Evolutionary conservation across 2,113 vertebrate genomes (phyloP).

Genomic region (Indri indri): DNA sequence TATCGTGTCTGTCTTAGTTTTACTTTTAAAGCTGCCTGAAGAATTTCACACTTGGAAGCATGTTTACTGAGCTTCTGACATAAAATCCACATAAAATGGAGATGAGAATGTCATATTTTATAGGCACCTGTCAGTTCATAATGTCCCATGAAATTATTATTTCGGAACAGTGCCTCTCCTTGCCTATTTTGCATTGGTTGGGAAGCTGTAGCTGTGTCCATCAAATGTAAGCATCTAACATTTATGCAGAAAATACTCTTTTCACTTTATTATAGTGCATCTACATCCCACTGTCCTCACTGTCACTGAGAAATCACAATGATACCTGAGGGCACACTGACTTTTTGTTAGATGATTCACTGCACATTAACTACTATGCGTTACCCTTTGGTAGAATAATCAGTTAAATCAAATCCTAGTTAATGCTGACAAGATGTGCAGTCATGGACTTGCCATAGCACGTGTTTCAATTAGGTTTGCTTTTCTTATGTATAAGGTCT

Average conservation of each 20-base stretch:
- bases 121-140: conserved; percentile 23
- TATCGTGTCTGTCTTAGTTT: not conserved
- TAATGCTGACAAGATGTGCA: conserved; percentile 41
- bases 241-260: not conserved
- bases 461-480: conserved; percentile 76
- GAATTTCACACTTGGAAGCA: not conserved
- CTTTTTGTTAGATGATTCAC: not conserved
- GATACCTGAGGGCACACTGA: not conserved
- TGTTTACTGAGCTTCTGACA: conserved; percentile 31
- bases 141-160: not conserved
- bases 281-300: not conserved
- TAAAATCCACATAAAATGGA: conserved; percentile 25
- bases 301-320: not conserved
- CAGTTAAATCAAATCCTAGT: conserved; percentile 57
- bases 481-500: conserved; percentile 68
- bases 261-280: not conserved
- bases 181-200: not conserved
- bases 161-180: not conserved
- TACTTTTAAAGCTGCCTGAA: conserved; percentile 20
- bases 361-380: not conserved
- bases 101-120: not conserved
- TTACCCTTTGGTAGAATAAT: conserved; percentile 33
- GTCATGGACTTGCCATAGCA: not conserved
- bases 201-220: not conserved
- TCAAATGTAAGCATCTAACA: not conserved